phyloP scores from a whole-genome alignment of 2,113 vertebrate species.

The Grallaria varia region DNA sequence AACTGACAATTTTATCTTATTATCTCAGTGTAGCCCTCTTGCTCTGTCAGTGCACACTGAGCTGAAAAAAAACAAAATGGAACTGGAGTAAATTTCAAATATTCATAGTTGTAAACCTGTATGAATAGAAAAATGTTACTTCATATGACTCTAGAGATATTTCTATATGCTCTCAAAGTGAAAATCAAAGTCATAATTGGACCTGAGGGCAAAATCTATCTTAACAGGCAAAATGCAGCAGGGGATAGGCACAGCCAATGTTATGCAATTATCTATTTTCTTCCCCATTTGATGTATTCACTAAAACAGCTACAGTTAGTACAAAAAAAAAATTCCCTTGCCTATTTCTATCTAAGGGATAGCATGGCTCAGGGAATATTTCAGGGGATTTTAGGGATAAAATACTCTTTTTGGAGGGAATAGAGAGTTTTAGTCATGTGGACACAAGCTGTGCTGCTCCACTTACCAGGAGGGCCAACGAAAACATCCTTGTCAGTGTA shows the following conservation, averaged over 20 bases:
- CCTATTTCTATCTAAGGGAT: neutral
- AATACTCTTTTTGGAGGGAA: neutral
- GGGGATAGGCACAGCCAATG: neutral
- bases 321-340: neutral
- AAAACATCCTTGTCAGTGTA: neutral
- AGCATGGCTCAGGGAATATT: neutral
- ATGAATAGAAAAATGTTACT: neutral
- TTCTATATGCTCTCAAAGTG: neutral
- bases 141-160: neutral
- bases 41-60: neutral
- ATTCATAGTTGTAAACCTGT: neutral
- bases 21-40: neutral
- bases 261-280: neutral
- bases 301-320: neutral
- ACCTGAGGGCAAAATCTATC: neutral
- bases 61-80: neutral
- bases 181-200: neutral
- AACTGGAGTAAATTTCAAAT: neutral
- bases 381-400: neutral
- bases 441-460: rapidly evolving
- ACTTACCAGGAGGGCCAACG: neutral
- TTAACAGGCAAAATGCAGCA: neutral
- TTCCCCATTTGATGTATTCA: neutral
- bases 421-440: neutral
- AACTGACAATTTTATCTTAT: neutral